These are phyloP conservation scores for Acomys russatus DNA, from an alignment of 2,797 vertebrate genomes.

Conservation along the genomic window DNA sequence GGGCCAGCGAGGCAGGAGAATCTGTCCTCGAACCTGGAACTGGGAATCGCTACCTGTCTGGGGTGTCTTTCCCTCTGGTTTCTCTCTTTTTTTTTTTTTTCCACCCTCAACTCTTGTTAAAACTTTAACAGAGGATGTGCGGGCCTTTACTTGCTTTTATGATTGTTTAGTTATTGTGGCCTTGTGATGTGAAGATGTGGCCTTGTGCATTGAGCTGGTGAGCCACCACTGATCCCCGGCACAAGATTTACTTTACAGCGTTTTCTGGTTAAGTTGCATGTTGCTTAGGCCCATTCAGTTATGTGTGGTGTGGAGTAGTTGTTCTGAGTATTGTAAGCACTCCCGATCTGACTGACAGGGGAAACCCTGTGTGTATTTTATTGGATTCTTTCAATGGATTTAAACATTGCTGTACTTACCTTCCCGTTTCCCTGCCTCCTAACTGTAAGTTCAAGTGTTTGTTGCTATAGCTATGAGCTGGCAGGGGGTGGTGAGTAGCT, in stretches of 20 bases:
- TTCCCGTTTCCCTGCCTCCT: neutral
- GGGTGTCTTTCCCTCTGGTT: neutral
- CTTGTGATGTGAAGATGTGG: neutral
- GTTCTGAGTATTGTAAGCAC: neutral
- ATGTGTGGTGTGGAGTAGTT: neutral
- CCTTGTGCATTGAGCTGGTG: neutral
- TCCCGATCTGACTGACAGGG: neutral
- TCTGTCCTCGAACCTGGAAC: neutral
- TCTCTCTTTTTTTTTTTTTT: conserved; percentile 5
- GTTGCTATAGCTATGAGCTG: neutral
- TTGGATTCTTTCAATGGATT: neutral
- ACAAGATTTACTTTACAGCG: neutral
- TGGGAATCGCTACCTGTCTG: neutral
- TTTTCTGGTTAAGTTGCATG: neutral
- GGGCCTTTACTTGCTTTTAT: neutral
- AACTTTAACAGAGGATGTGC: neutral
- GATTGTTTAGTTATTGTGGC: neutral
- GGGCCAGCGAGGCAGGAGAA: neutral
- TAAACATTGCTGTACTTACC: neutral
- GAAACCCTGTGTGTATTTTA: neutral
- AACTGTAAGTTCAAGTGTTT: neutral
- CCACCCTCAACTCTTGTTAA: neutral
- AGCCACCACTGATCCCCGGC: neutral
- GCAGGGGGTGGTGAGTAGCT: neutral
- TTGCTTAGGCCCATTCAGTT: neutral